These are phyloP conservation scores for Meliscaeva auricollis DNA, from an alignment of 2,888 invertebrate species.

Conservation along the genomic window DNA sequence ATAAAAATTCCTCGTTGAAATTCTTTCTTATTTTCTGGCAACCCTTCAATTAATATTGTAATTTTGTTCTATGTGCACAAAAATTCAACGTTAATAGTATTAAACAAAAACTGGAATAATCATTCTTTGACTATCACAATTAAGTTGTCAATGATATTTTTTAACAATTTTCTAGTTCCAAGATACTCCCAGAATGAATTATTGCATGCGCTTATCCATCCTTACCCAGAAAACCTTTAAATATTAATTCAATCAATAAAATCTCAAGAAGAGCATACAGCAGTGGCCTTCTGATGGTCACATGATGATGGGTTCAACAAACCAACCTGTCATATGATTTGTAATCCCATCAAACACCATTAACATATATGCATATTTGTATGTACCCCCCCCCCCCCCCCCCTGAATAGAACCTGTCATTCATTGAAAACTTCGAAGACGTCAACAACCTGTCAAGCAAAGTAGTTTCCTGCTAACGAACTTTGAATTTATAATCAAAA, in stretches of 20 bases:
- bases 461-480: constrained; percentile 32
- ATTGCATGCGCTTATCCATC: neutral
- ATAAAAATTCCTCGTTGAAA: too few species aligned
- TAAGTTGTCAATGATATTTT: neutral
- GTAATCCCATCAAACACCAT: neutral
- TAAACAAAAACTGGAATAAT: too few species aligned
- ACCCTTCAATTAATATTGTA: too few species aligned
- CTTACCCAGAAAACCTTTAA: neutral
- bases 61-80: too few species aligned
- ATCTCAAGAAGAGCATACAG: neutral
- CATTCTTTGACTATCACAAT: too few species aligned
- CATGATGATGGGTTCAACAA: neutral
- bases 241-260: constrained; percentile 7
- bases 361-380: neutral
- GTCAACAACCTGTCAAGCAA: constrained; percentile 23
- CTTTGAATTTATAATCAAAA: constrained; percentile 24
- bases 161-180: neutral
- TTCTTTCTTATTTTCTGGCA: too few species aligned
- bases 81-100: too few species aligned
- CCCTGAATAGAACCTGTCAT: constrained; percentile 15
- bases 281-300: neutral
- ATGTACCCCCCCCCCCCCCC: neutral
- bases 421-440: constrained; percentile 15
- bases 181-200: neutral
- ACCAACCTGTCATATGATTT: constrained; percentile 11